Conservation (phyloP, 2,888 invertebrate species). For the Hyposoter dolosus region DNA sequence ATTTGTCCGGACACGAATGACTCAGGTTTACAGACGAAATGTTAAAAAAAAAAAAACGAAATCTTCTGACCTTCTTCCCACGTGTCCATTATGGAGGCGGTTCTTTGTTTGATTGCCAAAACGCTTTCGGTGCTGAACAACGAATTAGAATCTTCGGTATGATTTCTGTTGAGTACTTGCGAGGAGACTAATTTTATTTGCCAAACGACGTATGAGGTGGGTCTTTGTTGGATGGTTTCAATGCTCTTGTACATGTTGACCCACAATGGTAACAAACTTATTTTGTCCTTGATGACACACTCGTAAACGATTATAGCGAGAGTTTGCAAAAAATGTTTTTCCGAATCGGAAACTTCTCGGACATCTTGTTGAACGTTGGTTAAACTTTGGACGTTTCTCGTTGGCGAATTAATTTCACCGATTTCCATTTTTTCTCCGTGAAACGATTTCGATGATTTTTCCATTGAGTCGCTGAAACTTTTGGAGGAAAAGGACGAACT, state of each 20-base stretch:
- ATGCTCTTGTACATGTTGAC: conserved; percentile 87
- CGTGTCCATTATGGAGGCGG: conserved; percentile 86
- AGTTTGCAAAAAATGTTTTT: conserved; percentile 79
- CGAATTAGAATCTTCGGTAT: conserved; percentile 83
- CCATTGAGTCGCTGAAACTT: conserved; percentile 72
- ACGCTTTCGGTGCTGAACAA: conserved; percentile 88
- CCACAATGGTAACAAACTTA: conserved; percentile 91
- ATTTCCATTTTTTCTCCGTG: conserved; percentile 79
- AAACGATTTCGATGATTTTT: conserved; percentile 69
- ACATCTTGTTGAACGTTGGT: conserved; percentile 59
- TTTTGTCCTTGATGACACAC: conserved; percentile 92
- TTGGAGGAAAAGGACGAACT: conserved; percentile 71
- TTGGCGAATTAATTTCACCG: conserved; percentile 71
- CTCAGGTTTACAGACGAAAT: neutral
- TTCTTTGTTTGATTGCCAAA: conserved; percentile 87
- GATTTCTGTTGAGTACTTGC: conserved; percentile 85
- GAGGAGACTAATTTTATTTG: conserved; percentile 90
- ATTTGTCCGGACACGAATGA: too few species aligned
- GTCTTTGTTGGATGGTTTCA: conserved; percentile 86
- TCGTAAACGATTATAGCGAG: conserved; percentile 89
- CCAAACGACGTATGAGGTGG: conserved; percentile 89
- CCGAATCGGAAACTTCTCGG: conserved; percentile 73
- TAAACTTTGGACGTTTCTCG: conserved; percentile 48
- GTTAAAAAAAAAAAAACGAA: conserved; percentile 15
- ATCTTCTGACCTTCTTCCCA: conserved; percentile 85